Percentiles rank a stretch among this genome's conserved stretches.
Evolutionary conservation across 2,797 vertebrate genomes (phyloP).

Genomic region (Gambusia yucatana): DNA sequence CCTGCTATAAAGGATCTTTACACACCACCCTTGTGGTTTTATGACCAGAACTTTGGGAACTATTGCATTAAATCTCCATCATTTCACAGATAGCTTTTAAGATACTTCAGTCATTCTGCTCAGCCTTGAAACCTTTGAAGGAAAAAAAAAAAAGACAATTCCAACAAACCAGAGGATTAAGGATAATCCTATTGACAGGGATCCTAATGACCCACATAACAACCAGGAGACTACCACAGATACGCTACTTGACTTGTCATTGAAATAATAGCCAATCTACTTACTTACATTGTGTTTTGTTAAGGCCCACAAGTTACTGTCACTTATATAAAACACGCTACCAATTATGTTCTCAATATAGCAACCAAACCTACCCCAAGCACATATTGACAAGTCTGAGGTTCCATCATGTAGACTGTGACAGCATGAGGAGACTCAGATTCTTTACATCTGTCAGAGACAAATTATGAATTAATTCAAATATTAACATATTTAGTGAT

Average conservation of each 20-base stretch:
- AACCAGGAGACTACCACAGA: neutral
- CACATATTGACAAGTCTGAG: slow-evolving; percentile 96
- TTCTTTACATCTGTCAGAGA: slow-evolving; percentile 91
- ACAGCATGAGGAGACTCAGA: slow-evolving; percentile 98
- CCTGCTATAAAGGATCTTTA: too few relatives aligned
- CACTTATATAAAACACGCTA: neutral
- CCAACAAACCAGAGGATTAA: slow-evolving; percentile 1
- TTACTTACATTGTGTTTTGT: neutral
- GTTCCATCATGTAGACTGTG: slow-evolving; percentile 97
- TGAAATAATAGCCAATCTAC: neutral
- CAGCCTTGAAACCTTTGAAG: neutral
- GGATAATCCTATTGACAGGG: slow-evolving; percentile 1
- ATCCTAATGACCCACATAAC: neutral
- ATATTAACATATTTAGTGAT: slow-evolving; percentile 9
- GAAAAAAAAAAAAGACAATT: neutral
- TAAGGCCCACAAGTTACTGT: neutral
- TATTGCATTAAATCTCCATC: neutral
- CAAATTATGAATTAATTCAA: slow-evolving; percentile 22
- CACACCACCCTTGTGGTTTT: too few relatives aligned
- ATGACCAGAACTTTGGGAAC: too few relatives aligned
- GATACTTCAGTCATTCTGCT: neutral
- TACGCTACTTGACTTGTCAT: neutral
- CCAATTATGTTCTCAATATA: neutral
- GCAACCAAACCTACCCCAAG: slow-evolving; percentile 87
- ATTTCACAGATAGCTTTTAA: neutral